Evolutionary conservation across 2,888 invertebrate species (phyloP), one percentile per base, ranked within the genome.

Genomic region (Nomada fucata): DNA sequence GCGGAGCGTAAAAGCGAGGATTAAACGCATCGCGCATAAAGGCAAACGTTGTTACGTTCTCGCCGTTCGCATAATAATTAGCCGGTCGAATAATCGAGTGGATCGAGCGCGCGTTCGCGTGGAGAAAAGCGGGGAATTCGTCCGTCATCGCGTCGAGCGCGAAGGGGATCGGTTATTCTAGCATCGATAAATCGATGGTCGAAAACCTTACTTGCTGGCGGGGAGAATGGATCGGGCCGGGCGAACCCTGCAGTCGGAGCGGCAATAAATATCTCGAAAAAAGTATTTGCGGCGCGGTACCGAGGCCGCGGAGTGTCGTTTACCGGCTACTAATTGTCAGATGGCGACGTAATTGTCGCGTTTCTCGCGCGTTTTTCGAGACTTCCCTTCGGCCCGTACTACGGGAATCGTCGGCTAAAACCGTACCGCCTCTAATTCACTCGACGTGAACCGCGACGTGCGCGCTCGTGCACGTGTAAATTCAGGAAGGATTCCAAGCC

Each of bases 281-380:
- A 90, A 90, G 88, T 90, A 91, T 91, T 91, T 85, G 88, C 84
- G 85, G 88, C 82, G 61, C 72, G 80, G 78, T 79, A 78, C 87
- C 79, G 63, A 80, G 77, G 64, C 81, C 76, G 78, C 82, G 82
- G 77, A 82, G 86, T 82, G 89, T 83, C 91, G 89, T 92, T 92
- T 91, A 92, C 91, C 88, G 89, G 86, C 91, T 91, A 92, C 92
- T 92, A 92, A 92, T 92, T 92, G 92, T 92, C 92, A 92, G 91
- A 92, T 91, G 91, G 89, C 91, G 91, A 91, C 91, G 91, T 92
- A 92, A 92, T 92, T 91, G 92, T 90, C 92, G 89, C 86, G 88
- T 87, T 90, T 90, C 89, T 89, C 89, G 85, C 86, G 79, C 87
- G 85, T 90, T 89, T 91, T 88, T 88, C 85, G 82, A 65, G 81